Base-by-base conservation (phyloP, 1,140 invertebrate genomes). In the Brachionus asplanchnoidis region DNA sequence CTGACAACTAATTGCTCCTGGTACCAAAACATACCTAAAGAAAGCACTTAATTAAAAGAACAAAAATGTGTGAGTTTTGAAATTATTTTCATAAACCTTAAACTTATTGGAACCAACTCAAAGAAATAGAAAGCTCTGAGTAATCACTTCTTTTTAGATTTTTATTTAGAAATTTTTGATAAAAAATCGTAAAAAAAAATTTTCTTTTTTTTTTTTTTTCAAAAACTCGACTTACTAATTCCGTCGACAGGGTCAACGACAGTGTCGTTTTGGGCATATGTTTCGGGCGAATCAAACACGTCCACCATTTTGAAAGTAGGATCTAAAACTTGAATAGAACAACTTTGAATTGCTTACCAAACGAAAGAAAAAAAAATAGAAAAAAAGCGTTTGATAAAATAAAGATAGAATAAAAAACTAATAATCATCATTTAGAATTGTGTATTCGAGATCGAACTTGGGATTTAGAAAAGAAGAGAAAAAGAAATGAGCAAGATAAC, bases 241-340 rank as follows among this genome's bases (percentile, higher is more conserved):
- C 73, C 73, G 26, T 77, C 73, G 23, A 77, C 50, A 1, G 42
- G 73, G 12, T 77, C 73, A 36, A 36, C 32, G 23, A 26, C 32
- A 26, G 42, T 46, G 5, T 77, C 42, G 14, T 28, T 50, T 77
- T 46, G 40, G 23, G 23, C 14, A 42, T 23, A 42, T 17, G 42
- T n/a, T 77, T 77, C 73, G 73, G 73, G 73, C 26, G 73, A 77
- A 77, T 77, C 12, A 75, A 40, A 75, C 17, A 75, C 70, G 40
- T 75, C 73, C 73, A 77, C 73, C 73, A 77, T 77, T 77, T 77
- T 77, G 36, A 73, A 40, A 73, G 11, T 40, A 42, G 23, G 42
- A 73, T 40, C 17, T 40, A 73, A 73, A 42, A 7, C 32, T 36
- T 36, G 32, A 36, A 36, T 36, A 36, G 32, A 36, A 36, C 1